Percentiles rank a stretch among this genome's conserved stretches.
Evolutionary conservation across 2,888 invertebrate genomes (phyloP).

Genomic region (Metacarcinus magister): DNA sequence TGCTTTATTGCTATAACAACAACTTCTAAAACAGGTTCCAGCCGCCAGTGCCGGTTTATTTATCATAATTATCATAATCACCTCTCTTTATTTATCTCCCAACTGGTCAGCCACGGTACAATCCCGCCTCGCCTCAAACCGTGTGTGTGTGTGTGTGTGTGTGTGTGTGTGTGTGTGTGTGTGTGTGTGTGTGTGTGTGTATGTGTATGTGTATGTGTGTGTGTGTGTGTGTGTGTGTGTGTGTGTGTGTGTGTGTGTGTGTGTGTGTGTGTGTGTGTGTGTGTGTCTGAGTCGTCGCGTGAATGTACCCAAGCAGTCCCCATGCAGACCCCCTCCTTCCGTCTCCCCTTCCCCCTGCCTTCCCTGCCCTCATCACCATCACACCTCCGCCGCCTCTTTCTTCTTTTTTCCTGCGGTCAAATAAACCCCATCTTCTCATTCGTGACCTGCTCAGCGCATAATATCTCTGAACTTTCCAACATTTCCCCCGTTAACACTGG

Average conservation of each 20-base stretch:
- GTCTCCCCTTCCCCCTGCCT: not conserved
- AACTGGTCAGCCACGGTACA: constrained; percentile 55
- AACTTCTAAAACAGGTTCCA: constrained; percentile 62
- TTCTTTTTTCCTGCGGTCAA: not conserved
- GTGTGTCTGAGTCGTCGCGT: not conserved
- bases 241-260: not conserved
- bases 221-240: too few species aligned
- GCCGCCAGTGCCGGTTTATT: constrained; percentile 59
- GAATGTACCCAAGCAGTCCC: constrained; percentile 40
- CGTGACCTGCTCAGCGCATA: constrained; percentile 41
- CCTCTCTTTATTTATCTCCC: constrained; percentile 65
- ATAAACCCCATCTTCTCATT: not conserved
- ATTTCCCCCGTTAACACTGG: constrained; percentile 9
- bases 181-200: not conserved
- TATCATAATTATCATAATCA: constrained; percentile 69
- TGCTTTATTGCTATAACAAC: constrained; percentile 50
- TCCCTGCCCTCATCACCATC: not conserved
- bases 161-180: constrained; percentile 55
- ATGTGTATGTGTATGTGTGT: not conserved
- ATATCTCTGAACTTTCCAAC: constrained; percentile 33
- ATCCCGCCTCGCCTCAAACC: constrained; percentile 42
- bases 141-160: constrained; percentile 20
- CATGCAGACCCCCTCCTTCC: not conserved
- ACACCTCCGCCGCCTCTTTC: not conserved
- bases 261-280: constrained; percentile 43